These are phyloP conservation scores for Phainopepla nitens DNA, from an alignment of 2,113 vertebrate genomes.

Conservation along the genomic window DNA sequence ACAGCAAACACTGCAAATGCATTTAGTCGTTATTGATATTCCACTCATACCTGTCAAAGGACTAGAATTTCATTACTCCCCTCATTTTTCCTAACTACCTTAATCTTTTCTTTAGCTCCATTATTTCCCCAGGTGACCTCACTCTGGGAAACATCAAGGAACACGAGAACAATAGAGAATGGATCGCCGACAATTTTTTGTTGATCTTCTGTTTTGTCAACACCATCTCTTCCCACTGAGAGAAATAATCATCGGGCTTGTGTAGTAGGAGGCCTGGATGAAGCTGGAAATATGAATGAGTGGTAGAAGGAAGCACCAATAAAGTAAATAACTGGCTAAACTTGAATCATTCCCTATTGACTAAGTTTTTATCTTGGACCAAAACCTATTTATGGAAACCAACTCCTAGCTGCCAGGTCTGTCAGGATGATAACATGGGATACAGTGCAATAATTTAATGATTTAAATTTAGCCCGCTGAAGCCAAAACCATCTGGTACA, in stretches of 20 bases:
- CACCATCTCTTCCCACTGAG: background rate
- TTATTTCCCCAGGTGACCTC: constrained; percentile 1
- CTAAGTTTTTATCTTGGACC: background rate
- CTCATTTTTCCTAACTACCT: constrained; percentile 24
- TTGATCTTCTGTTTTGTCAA: background rate
- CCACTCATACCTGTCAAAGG: constrained; percentile 22
- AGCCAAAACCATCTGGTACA: constrained; percentile 42
- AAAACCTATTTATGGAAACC: background rate
- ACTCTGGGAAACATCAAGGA: background rate
- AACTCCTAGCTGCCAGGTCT: background rate
- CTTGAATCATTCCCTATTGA: background rate
- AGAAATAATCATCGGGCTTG: background rate
- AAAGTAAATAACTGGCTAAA: background rate
- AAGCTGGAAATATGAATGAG: background rate
- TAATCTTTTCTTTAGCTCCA: constrained; percentile 15
- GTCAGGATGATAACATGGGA: background rate
- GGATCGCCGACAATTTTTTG: background rate
- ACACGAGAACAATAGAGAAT: background rate
- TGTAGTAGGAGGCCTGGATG: background rate
- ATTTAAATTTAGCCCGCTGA: constrained; percentile 34
- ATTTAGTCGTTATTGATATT: constrained; percentile 37
- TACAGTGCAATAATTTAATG: constrained; percentile 12
- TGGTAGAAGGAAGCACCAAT: background rate
- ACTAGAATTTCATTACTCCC: constrained; percentile 23
- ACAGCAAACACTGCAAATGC: background rate